These are phyloP conservation scores for Drosophila mayaguana DNA, from an alignment of 2,888 invertebrate species.

Conservation along the genomic window DNA sequence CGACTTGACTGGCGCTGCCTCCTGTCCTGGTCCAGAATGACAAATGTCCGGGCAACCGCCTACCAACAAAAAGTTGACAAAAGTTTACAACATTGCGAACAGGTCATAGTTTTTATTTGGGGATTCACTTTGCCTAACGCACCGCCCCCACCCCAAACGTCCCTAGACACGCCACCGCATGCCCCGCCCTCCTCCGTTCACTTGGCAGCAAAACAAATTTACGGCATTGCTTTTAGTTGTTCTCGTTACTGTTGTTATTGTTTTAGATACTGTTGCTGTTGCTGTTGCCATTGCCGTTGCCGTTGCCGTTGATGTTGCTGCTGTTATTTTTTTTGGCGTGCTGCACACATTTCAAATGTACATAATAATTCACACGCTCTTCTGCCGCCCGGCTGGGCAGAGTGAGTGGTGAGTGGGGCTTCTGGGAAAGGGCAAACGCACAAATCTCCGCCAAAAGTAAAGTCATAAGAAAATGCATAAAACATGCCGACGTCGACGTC, in stretches of 20 bases:
- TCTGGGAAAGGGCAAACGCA: conserved; percentile 49
- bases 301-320: conserved; percentile 37
- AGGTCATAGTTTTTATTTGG: conserved; percentile 75
- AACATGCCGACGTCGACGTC: conserved; percentile 77
- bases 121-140: conserved; percentile 50
- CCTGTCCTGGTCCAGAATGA: conserved; percentile 58
- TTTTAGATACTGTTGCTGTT: conserved; percentile 19
- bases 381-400: conserved; percentile 34
- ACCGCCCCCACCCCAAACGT: neutral
- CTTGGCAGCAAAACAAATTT: conserved; percentile 72
- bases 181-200: conserved; percentile 46
- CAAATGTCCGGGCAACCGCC: conserved; percentile 68
- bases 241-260: conserved; percentile 49
- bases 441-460: conserved; percentile 80
- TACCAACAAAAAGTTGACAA: conserved; percentile 40
- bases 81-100: conserved; percentile 68
- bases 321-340: conserved; percentile 40
- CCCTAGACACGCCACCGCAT: conserved; percentile 11
- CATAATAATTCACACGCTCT: conserved; percentile 77
- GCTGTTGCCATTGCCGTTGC: conserved; percentile 23
- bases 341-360: conserved; percentile 76
- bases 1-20: conserved; percentile 15
- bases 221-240: conserved; percentile 78
- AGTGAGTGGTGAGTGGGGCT: conserved; percentile 36
- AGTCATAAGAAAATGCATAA: conserved; percentile 81